These are phyloP conservation scores for Falco rusticolus DNA, from an alignment of 2,797 vertebrate species.

Conservation along the genomic window DNA sequence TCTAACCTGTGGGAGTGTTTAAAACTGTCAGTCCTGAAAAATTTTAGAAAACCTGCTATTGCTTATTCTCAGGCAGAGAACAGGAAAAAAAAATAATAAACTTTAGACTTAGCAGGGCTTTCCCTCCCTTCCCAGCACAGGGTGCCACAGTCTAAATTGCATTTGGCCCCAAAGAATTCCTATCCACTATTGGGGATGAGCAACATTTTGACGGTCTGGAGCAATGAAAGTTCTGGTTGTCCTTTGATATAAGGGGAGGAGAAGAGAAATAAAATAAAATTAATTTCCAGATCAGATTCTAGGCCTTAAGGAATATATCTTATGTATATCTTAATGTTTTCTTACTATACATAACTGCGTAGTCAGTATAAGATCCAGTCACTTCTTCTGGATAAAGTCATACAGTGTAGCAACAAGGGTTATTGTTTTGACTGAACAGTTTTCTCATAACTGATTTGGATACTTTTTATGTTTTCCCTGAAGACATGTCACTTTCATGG, in stretches of 20 bases:
- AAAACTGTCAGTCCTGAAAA: not conserved
- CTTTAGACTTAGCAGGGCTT: not conserved
- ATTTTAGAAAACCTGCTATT: not conserved
- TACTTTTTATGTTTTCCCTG: not conserved
- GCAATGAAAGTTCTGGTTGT: not conserved
- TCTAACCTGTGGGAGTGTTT: not conserved
- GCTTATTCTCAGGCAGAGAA: not conserved
- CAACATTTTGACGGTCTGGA: rapidly evolving
- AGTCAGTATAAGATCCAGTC: not conserved
- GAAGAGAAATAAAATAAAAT: not conserved
- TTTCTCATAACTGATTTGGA: not conserved
- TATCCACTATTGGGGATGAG: rapidly evolving
- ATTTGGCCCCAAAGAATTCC: not conserved
- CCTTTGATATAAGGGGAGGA: not conserved
- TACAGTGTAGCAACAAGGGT: not conserved
- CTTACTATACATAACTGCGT: not conserved
- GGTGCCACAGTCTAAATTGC: not conserved
- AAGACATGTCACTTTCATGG: not conserved
- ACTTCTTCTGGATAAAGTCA: not conserved
- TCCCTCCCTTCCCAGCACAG: not conserved
- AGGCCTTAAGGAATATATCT: not conserved
- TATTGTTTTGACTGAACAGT: not conserved
- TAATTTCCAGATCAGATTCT: not conserved
- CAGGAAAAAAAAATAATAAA: not conserved
- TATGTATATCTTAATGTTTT: not conserved